These are phyloP conservation scores for Hydractinia echinata DNA, from an alignment of 30 jellyfish, hydroid and myxozoan species.

Conservation along the genomic window DNA sequence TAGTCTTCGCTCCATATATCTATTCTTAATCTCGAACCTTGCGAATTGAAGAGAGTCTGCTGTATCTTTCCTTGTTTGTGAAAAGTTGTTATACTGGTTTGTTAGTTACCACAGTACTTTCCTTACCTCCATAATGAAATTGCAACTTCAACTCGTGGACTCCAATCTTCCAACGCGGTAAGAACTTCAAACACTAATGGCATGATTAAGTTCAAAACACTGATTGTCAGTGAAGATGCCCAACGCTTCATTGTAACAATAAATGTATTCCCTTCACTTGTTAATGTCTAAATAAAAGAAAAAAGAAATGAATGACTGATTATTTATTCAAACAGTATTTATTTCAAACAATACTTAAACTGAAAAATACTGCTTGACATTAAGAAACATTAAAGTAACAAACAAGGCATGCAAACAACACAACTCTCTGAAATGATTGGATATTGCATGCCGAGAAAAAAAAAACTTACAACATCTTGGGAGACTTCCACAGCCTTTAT, in stretches of 20 bases:
- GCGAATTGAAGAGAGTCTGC: too few relatives aligned
- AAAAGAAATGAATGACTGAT: background rate
- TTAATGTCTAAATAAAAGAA: conserved; percentile 32
- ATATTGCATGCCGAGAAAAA: too few relatives aligned
- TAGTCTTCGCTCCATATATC: too few relatives aligned
- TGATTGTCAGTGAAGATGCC: conserved; percentile 98
- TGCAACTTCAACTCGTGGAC: conserved; percentile 95
- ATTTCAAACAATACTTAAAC: too few relatives aligned
- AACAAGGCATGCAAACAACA: background rate
- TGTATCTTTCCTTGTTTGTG: too few relatives aligned
- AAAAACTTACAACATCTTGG: conserved; percentile 38
- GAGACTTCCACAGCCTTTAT: conserved; percentile 80
- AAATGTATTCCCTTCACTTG: conserved; percentile 37
- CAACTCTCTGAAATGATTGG: too few relatives aligned
- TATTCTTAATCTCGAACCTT: too few relatives aligned
- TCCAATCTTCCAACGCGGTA: conserved; percentile 85
- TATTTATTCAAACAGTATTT: background rate
- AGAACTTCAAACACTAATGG: conserved; percentile 67
- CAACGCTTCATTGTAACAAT: conserved; percentile 58
- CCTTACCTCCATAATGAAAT: conserved; percentile 76
- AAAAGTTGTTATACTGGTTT: too few relatives aligned
- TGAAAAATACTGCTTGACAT: background rate
- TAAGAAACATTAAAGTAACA: background rate
- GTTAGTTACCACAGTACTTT: too few relatives aligned
- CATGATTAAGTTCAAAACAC: conserved; percentile 59